Evolutionary conservation across 2,797 vertebrate species (phyloP).

Genomic region (Nyctalus aviator): DNA sequence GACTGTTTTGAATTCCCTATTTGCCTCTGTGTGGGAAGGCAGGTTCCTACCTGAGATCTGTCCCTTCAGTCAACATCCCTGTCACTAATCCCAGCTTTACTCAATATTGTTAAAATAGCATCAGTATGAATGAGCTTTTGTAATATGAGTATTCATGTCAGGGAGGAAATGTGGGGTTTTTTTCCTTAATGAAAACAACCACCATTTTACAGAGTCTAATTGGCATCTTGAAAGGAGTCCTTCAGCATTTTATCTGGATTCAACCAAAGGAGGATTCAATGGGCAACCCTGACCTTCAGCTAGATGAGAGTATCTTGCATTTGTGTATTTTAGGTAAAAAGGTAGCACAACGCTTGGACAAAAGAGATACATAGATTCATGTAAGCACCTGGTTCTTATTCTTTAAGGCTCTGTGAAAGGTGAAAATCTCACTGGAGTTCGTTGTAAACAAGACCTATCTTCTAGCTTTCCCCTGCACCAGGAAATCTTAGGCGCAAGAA

Average conservation of each 20-base stretch:
- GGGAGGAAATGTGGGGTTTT: neutral
- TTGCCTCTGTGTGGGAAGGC: neutral
- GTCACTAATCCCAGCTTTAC: neutral
- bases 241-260: slow-evolving; percentile 70
- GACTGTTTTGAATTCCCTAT: neutral
- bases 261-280: neutral
- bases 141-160: neutral
- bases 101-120: neutral
- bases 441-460: neutral
- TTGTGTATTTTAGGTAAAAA: slow-evolving; percentile 65
- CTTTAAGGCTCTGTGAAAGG: slow-evolving; percentile 9
- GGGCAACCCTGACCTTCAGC: slow-evolving; percentile 10
- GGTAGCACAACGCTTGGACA: neutral
- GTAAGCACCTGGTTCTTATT: slow-evolving; percentile 15
- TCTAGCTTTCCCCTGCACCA: slow-evolving; percentile 43
- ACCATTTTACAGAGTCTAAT: neutral
- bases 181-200: neutral
- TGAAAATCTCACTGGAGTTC: neutral
- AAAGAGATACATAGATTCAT: neutral
- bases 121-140: neutral
- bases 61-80: neutral
- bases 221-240: neutral
- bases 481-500: slow-evolving; percentile 39
- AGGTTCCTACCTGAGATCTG: neutral
- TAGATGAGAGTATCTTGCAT: neutral